A percentile compares a stretch with the other conserved stretches of the same genome.
phyloP scores from a whole-genome alignment of 2,113 vertebrate genomes.

The Mormoops blainvillei region DNA sequence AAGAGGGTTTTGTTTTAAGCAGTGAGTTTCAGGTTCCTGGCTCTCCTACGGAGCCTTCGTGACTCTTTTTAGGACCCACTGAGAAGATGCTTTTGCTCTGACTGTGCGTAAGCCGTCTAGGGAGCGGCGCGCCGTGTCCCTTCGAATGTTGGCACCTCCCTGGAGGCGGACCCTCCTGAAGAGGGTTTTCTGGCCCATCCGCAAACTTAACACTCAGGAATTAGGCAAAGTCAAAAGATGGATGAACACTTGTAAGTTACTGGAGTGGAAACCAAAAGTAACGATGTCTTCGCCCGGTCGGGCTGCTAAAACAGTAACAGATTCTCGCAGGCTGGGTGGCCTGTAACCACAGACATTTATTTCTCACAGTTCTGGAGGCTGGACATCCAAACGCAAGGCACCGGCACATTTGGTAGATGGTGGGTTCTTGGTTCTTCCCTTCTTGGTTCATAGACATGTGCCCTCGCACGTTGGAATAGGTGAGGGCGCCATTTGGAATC shows the following conservation, averaged over 20 bases:
- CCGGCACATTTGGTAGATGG: background rate
- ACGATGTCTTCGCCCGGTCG: too few species aligned
- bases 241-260: too few species aligned
- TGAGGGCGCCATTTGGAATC: background rate
- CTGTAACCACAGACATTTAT: too few species aligned
- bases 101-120: constrained; percentile 48
- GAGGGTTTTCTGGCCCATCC: too few species aligned
- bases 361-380: too few species aligned
- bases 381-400: background rate
- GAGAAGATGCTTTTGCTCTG: background rate
- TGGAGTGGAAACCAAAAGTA: too few species aligned
- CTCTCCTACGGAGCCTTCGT: background rate
- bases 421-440: background rate
- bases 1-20: background rate
- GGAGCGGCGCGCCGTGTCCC: background rate
- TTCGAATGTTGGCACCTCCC: too few species aligned
- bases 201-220: too few species aligned
- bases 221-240: too few species aligned
- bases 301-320: too few species aligned
- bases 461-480: background rate
- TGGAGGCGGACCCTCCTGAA: background rate
- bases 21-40: background rate
- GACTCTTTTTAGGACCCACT: constrained; percentile 27
- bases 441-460: background rate
- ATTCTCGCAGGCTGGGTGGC: too few species aligned